Percentiles rank a stretch among this genome's conserved stretches.
Conservation (phyloP, 2,888 invertebrate genomes). For the Cinara cedri region DNA sequence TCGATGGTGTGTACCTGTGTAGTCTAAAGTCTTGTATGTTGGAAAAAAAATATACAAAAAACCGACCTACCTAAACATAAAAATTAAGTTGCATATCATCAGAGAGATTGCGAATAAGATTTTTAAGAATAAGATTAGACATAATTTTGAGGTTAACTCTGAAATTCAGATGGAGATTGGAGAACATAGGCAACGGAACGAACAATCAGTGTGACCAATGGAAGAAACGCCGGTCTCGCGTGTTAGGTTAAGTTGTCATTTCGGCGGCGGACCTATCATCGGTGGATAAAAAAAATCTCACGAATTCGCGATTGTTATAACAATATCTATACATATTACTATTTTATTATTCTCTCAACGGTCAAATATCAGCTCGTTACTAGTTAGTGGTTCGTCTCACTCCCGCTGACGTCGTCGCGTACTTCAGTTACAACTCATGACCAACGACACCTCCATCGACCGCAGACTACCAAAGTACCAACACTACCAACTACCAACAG, state of each 20-base stretch:
- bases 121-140: background rate
- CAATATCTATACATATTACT: no score
- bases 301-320: no score
- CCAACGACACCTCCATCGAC: background rate
- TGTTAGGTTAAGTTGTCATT: no score
- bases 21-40: background rate
- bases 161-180: no score
- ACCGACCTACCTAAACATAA: background rate
- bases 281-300: no score
- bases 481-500: no score
- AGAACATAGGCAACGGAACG: background rate
- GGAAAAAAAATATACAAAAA: constrained; percentile 16
- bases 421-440: background rate
- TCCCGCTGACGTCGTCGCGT: background rate
- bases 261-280: constrained; percentile 3
- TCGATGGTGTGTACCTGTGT: background rate
- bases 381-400: no score
- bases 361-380: background rate
- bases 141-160: constrained; percentile 37
- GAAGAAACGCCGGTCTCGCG: background rate
- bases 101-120: background rate
- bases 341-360: no score
- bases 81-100: no score
- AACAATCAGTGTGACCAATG: constrained; percentile 23
- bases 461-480: no score